Conservation (phyloP, 2,888 invertebrate genomes). For the Leucophora obtusa region DNA sequence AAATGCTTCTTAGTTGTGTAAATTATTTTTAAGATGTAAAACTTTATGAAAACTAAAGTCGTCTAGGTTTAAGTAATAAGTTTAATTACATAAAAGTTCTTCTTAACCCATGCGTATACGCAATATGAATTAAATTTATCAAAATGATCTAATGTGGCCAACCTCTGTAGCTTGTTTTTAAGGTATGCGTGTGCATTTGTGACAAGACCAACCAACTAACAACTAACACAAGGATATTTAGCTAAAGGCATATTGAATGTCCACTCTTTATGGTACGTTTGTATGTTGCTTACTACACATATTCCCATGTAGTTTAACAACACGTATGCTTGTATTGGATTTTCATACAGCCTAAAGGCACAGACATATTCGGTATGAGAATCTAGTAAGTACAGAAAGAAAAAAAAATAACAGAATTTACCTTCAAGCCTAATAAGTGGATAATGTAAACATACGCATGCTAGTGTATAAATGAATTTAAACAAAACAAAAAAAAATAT, state of each 20-base stretch:
- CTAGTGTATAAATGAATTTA: slow-evolving; percentile 33
- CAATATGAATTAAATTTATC: too few relatives aligned
- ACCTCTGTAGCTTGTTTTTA: too few relatives aligned
- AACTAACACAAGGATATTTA: slow-evolving; percentile 3
- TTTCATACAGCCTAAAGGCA: slow-evolving; percentile 54
- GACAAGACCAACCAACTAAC: slow-evolving; percentile 27
- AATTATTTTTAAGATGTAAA: too few relatives aligned
- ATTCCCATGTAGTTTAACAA: neutral
- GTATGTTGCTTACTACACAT: neutral
- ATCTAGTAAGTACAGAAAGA: slow-evolving; percentile 47
- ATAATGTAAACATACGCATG: slow-evolving; percentile 63
- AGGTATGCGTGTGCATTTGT: slow-evolving; percentile 1
- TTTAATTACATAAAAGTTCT: too few relatives aligned
- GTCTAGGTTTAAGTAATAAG: too few relatives aligned
- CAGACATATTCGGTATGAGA: slow-evolving; percentile 55
- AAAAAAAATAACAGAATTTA: slow-evolving; percentile 50
- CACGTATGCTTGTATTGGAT: slow-evolving; percentile 32
- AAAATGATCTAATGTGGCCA: too few relatives aligned
- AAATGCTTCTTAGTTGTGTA: too few relatives aligned
- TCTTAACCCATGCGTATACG: too few relatives aligned
- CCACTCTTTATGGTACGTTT: slow-evolving; percentile 60
- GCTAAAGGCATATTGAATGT: slow-evolving; percentile 54
- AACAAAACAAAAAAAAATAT: slow-evolving; percentile 30
- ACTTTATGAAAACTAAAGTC: too few relatives aligned
- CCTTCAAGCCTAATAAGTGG: slow-evolving; percentile 64